Percentiles rank a stretch among this genome's conserved stretches.
Conservation (phyloP, 92 coral and sea anemone genomes). For the Nematostella vectensis region DNA sequence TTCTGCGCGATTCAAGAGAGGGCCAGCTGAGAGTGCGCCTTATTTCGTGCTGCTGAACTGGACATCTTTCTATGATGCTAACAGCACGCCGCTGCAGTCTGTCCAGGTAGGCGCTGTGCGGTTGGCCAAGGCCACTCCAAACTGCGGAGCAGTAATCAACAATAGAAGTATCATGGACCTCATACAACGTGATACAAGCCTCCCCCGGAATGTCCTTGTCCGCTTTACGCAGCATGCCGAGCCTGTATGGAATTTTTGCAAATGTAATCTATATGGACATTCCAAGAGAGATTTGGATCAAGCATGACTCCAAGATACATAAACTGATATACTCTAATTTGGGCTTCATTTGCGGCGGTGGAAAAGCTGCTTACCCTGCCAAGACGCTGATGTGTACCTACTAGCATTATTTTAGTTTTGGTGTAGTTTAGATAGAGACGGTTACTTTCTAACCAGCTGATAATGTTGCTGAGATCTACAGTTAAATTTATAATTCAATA, state of each 20-base stretch:
- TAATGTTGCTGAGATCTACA: slow-evolving; percentile 17
- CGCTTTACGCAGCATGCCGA: neutral
- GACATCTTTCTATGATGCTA: slow-evolving; percentile 20
- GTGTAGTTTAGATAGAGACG: slow-evolving; percentile 15
- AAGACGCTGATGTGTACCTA: slow-evolving; percentile 26
- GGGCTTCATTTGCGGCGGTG: neutral
- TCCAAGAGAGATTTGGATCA: neutral
- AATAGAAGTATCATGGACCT: neutral
- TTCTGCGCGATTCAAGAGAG: slow-evolving; percentile 8
- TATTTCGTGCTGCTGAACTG: slow-evolving; percentile 12
- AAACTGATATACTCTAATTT: neutral
- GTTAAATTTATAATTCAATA: slow-evolving; percentile 3
- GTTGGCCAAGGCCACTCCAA: slow-evolving; percentile 37
- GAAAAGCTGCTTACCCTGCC: slow-evolving; percentile 4
- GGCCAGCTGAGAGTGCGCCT: slow-evolving; percentile 12
- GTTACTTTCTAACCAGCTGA: slow-evolving; percentile 19
- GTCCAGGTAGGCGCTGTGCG: slow-evolving; percentile 29
- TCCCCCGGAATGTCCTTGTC: too few species aligned
- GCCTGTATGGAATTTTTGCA: neutral
- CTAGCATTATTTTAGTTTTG: slow-evolving; percentile 26
- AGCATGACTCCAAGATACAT: neutral
- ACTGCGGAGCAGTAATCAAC: slow-evolving; percentile 3
- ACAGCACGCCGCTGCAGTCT: slow-evolving; percentile 22
- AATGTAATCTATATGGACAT: neutral
- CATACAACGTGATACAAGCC: neutral